Percentiles rank a stretch among this genome's conserved stretches.
These are phyloP conservation scores for Drosophila limbata DNA, from an alignment of 2,888 invertebrate species.

Conservation along the genomic window DNA sequence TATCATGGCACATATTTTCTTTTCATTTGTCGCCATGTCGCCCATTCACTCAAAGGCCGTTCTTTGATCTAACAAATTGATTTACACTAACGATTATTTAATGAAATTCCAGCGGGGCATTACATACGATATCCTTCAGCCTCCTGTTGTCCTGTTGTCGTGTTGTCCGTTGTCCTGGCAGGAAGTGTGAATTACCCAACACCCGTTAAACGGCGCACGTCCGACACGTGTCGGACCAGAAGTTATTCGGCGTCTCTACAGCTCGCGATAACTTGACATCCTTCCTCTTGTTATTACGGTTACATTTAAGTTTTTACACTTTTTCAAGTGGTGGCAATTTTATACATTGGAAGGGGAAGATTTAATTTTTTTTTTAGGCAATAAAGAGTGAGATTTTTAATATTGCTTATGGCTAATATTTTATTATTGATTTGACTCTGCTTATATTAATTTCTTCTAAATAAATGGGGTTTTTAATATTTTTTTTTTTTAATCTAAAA, in stretches of 20 bases:
- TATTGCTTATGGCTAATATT: too few relatives aligned
- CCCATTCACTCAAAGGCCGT: slow-evolving; percentile 49
- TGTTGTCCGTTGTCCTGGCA: slow-evolving; percentile 46
- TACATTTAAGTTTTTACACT: slow-evolving; percentile 30
- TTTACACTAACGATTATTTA: slow-evolving; percentile 80
- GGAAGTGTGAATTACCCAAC: slow-evolving; percentile 77
- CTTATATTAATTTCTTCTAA: too few relatives aligned
- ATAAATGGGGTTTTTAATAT: too few relatives aligned
- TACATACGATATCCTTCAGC: neutral
- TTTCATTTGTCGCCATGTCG: slow-evolving; percentile 79
- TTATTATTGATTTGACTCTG: neutral
- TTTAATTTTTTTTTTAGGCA: neutral
- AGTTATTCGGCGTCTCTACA: slow-evolving; percentile 61
- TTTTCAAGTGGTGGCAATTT: slow-evolving; percentile 16
- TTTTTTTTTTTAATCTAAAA: too few relatives aligned
- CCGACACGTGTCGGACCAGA: slow-evolving; percentile 62
- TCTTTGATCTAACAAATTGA: slow-evolving; percentile 76
- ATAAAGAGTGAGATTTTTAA: neutral
- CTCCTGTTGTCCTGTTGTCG: neutral
- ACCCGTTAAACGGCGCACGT: slow-evolving; percentile 46
- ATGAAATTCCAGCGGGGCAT: slow-evolving; percentile 72
- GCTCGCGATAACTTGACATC: slow-evolving; percentile 8
- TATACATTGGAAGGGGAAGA: neutral
- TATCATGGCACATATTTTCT: slow-evolving; percentile 54
- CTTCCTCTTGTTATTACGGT: slow-evolving; percentile 50